A percentile compares a stretch with the other conserved stretches of the same genome.
Evolutionary conservation across 2,888 invertebrate species (phyloP).

Genomic region (Eristalinus aeneus): DNA sequence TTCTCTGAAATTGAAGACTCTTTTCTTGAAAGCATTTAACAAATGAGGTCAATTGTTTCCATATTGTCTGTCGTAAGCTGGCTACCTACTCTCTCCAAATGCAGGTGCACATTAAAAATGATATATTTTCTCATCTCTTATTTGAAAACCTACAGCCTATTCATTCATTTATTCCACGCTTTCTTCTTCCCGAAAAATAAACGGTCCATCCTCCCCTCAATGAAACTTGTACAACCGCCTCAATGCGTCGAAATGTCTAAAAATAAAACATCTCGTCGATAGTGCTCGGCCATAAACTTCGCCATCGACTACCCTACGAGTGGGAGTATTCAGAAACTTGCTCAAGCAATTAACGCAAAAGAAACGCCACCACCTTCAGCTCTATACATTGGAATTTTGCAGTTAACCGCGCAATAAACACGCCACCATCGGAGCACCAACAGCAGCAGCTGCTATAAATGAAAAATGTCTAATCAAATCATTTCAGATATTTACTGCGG

Average conservation of each 20-base stretch:
- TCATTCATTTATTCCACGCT: background rate
- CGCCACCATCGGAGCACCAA: background rate
- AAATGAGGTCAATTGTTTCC: background rate
- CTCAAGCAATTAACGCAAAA: background rate
- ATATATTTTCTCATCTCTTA: background rate
- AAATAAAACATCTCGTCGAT: background rate
- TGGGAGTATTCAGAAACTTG: background rate
- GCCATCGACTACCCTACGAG: background rate
- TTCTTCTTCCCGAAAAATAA: background rate
- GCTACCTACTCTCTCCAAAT: background rate
- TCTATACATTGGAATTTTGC: background rate
- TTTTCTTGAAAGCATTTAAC: background rate
- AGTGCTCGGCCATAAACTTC: background rate
- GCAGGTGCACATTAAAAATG: background rate
- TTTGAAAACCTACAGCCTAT: background rate
- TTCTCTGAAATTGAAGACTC: background rate
- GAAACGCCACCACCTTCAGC: constrained; percentile 8
- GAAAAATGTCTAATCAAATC: constrained; percentile 7
- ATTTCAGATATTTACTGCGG: constrained; percentile 23
- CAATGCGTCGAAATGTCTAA: background rate
- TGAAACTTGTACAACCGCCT: background rate
- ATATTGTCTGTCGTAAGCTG: background rate
- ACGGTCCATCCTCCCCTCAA: background rate
- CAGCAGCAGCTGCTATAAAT: background rate
- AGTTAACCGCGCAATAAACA: constrained; percentile 15